Percentiles rank a stretch among this genome's conserved stretches.
phyloP scores from a whole-genome alignment of 2,797 vertebrate genomes.

The Mallotus villosus region DNA sequence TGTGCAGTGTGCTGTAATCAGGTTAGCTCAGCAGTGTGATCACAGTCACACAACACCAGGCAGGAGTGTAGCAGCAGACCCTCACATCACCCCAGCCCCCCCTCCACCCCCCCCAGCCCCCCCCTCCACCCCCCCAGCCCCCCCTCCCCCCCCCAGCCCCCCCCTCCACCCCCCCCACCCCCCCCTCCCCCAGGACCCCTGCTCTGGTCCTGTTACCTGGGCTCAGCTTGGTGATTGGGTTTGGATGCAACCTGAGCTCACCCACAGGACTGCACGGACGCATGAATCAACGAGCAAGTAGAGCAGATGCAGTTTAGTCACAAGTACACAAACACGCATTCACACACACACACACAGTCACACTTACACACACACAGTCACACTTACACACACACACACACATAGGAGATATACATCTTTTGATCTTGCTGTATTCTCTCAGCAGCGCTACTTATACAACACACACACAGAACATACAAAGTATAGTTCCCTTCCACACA shows the following conservation, averaged over 20 bases:
- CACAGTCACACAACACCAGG: conserved; percentile 54
- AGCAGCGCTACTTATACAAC: background rate
- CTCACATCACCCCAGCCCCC: conserved; percentile 11
- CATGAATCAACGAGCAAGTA: background rate
- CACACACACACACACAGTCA: background rate
- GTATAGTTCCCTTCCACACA: too few species aligned
- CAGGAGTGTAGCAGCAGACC: conserved; percentile 38
- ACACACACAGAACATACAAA: background rate
- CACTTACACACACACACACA: background rate
- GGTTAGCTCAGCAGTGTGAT: conserved; percentile 49
- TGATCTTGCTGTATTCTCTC: too few species aligned
- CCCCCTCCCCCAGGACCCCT: conserved; percentile 31
- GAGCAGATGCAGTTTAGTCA: conserved; percentile 1
- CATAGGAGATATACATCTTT: too few species aligned
- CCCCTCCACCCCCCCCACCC: conserved; percentile 33
- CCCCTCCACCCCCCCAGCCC: conserved; percentile 11
- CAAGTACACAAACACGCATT: background rate
- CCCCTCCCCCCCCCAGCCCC: conserved; percentile 26
- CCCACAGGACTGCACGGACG: conserved; percentile 15
- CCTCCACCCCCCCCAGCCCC: conserved; percentile 24
- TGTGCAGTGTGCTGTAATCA: conserved; percentile 54
- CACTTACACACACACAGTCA: background rate
- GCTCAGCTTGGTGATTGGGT: conserved; percentile 28
- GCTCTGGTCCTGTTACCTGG: conserved; percentile 35
- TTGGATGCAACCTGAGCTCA: conserved; percentile 30